Evolutionary conservation across 2,113 vertebrate species (phyloP), one percentile per base, ranked within the genome.

Genomic region (Megalops atlanticus): DNA sequence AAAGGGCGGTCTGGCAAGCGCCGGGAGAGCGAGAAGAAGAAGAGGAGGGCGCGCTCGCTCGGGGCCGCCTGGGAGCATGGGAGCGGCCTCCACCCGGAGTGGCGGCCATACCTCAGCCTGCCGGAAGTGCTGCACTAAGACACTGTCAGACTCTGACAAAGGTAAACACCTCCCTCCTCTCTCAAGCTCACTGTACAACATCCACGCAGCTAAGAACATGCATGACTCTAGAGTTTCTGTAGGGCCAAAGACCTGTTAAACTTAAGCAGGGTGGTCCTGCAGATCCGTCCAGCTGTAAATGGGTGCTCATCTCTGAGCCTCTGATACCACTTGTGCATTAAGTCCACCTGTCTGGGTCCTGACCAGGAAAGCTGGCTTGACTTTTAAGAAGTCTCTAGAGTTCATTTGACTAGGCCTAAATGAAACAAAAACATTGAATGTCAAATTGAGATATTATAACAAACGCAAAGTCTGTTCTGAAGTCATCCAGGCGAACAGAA

Each of bases 11-110:
- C 93, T 0, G 96, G 97, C 4, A 97, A 96, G 85, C 94, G 96
- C 82, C 94, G 96, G 87, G 97, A 99, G 0, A 96, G 96, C 0
- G 98, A 97, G 68, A 98, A 98, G 93, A 96, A 95, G 86, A 97
- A 95, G 87, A 94, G 97, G 82, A 80, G 96, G 84, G 92, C 94
- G 1, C 95, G 97, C 6, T 95, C 96, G 0, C 33, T 94, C 68
- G 84, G 81, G 2, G 89, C 84, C 87, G 81, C n/a, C 76, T 2
- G 81, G 68, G 16, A 84, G 15, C 74, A 86, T 0, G 91, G 88
- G 4, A 95, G 91, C 0, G 58, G 83, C 3, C 84, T 86, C 77
- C 90, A 41, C 78, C 86, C 85, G 87, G 92, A 92, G 0, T 85
- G 90, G 89, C 88, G 90, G 83, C 85, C 89, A 43, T 14, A 87